phyloP scores from a whole-genome alignment of 2,888 invertebrate species.

The Eupelmus urozonus region DNA sequence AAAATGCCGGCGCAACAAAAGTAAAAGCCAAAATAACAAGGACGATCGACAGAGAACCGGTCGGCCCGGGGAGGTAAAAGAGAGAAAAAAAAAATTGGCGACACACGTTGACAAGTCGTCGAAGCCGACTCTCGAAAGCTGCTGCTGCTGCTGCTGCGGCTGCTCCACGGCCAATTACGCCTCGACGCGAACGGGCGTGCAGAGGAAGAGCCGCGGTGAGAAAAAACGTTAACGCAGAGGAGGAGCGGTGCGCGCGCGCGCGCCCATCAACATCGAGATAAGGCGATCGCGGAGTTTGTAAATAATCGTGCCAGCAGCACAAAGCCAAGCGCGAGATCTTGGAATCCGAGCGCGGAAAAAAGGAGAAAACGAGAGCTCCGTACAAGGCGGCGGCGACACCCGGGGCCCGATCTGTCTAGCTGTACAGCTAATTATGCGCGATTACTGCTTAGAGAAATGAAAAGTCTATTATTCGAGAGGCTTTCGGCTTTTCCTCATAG shows the following conservation, averaged over 20 bases:
- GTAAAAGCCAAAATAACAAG: constrained; percentile 34
- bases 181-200: background rate
- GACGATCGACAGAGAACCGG: constrained; percentile 12
- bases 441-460: background rate
- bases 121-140: background rate
- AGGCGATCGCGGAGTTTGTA: constrained; percentile 32
- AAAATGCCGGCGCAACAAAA: constrained; percentile 13
- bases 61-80: background rate
- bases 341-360: background rate
- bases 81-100: constrained; percentile 4
- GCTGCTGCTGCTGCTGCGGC: background rate
- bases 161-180: background rate
- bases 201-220: background rate
- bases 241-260: background rate
- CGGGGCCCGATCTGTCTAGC: background rate
- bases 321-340: background rate
- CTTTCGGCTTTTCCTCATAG: background rate
- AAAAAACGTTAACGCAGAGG: background rate
- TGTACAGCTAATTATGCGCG: background rate
- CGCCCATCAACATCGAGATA: constrained; percentile 38
- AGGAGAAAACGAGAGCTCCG: constrained; percentile 6
- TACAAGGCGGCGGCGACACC: no score
- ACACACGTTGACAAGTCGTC: constrained; percentile 21
- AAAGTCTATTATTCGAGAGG: background rate
- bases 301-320: constrained; percentile 1